phyloP scores from a whole-genome alignment of 2,797 vertebrate genomes.

The Gallinago nigripennis region DNA sequence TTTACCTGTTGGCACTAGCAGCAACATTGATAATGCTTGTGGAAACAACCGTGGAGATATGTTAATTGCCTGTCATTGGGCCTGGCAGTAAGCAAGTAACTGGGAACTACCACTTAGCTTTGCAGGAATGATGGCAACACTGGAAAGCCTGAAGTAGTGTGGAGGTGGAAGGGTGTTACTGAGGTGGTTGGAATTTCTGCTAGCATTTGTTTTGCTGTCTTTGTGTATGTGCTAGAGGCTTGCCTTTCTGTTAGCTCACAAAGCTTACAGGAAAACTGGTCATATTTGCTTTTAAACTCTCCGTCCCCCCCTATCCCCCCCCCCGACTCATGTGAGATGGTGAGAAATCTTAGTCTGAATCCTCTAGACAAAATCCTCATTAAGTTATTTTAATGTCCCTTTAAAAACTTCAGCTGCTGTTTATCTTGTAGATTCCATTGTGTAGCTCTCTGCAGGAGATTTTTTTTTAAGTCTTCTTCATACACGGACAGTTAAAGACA shows the following conservation, averaged over 20 bases:
- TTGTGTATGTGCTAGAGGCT: background rate
- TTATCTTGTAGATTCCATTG: background rate
- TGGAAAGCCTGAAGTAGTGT: background rate
- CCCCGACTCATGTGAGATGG: background rate
- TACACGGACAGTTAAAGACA: background rate
- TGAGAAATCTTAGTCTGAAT: background rate
- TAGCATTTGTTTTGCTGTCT: background rate
- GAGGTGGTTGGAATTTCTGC: background rate
- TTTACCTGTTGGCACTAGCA: fast-evolving
- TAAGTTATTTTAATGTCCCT: background rate
- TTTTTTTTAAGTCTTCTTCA: background rate
- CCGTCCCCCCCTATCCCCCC: too few relatives aligned
- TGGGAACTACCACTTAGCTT: background rate
- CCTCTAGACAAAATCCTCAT: background rate
- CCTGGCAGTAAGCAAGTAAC: too few relatives aligned
- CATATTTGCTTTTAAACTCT: background rate
- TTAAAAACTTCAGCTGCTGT: background rate
- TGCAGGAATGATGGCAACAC: background rate
- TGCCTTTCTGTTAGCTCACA: background rate
- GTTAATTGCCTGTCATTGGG: background rate
- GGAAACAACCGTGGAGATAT: background rate
- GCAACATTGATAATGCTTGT: background rate
- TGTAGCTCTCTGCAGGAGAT: background rate
- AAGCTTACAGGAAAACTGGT: background rate
- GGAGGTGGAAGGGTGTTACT: background rate